Percentiles rank a stretch among this genome's conserved stretches.
These are phyloP conservation scores for Entelurus aequoreus DNA, from an alignment of 2,113 vertebrate genomes.

Conservation along the genomic window DNA sequence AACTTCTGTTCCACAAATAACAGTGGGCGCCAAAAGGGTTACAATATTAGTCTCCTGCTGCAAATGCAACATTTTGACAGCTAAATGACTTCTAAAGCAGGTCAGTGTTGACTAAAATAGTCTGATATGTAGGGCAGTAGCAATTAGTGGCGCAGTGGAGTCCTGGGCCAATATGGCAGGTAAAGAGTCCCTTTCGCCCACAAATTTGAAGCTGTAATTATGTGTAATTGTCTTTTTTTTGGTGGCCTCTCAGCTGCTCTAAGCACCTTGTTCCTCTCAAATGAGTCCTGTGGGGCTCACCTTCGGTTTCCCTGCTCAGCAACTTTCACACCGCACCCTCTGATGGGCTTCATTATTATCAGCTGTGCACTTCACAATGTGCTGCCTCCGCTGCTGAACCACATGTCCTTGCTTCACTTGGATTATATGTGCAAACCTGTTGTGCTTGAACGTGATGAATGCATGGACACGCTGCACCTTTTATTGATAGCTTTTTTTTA, in stretches of 20 bases:
- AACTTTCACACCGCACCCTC: slow-evolving; percentile 58
- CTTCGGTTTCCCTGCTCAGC: slow-evolving; percentile 66
- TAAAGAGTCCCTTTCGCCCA: slow-evolving; percentile 58
- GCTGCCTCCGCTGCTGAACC: slow-evolving; percentile 35
- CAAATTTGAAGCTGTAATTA: slow-evolving; percentile 63
- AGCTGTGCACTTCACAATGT: slow-evolving; percentile 43
- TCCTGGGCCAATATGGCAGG: slow-evolving; percentile 58
- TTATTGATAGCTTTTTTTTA: slow-evolving; percentile 13
- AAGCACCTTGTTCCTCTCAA: slow-evolving; percentile 51
- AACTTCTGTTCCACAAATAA: no score
- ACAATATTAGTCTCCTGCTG: no score
- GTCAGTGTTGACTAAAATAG: not conserved
- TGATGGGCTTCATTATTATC: slow-evolving; percentile 64
- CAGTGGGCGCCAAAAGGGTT: no score
- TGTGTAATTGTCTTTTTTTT: slow-evolving; percentile 62
- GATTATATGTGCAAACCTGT: slow-evolving; percentile 51
- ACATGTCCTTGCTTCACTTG: slow-evolving; percentile 45
- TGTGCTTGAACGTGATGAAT: slow-evolving; percentile 37
- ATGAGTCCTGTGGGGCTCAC: slow-evolving; percentile 64
- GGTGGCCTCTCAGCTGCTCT: slow-evolving; percentile 51
- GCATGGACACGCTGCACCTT: slow-evolving; percentile 31
- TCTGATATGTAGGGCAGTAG: slow-evolving; percentile 36
- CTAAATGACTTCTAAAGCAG: not conserved
- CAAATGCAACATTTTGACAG: not conserved
- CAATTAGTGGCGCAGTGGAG: slow-evolving; percentile 59